A percentile compares a stretch with the other conserved stretches of the same genome.
Evolutionary conservation across 2,113 vertebrate genomes (phyloP).

Genomic region (human (Homo sapiens)): GRCh38 chr18:61663001-61663500

Average conservation of each 20-base stretch:
- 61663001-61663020: not conserved
- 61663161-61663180: not conserved
- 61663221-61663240: not conserved
- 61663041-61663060: not conserved
- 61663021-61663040: not conserved
- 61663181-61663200: not conserved
- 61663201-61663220: not conserved
- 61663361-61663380: not conserved
- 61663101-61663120: not conserved
- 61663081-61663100: not conserved
- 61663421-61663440: not conserved
- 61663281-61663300: not conserved
- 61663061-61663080: not conserved
- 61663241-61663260: not conserved
- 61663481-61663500: constrained; percentile 44
- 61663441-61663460: not conserved
- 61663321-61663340: not conserved
- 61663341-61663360: rapidly evolving
- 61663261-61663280: not conserved
- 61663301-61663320: not conserved
- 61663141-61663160: not conserved
- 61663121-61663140: not conserved
- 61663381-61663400: not conserved
- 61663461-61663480: constrained; percentile 15
- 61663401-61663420: not conserved